Base-by-base conservation (phyloP, 2,797 vertebrate species). In the Chromobotia macracanthus region DNA sequence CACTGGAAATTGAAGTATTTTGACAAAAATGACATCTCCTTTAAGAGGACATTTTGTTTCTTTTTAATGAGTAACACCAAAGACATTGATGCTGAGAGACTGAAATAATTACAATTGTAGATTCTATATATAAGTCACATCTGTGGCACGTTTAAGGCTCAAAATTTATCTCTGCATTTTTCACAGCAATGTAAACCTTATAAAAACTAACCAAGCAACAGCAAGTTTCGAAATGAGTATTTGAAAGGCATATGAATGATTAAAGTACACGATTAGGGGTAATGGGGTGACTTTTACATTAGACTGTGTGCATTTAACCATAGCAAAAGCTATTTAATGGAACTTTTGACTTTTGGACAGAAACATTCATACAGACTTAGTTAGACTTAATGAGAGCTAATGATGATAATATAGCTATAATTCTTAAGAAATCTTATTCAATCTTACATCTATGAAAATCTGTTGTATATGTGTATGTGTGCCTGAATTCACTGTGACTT, bases 241-340 rank as follows among this genome's bases (percentile, higher is more conserved):
- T 51, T 65, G 31, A 75, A 66, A 21, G 31, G 48, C 61, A 55
- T 75, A 28, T 41, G 28, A 23, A n/a, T 53, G 60, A 53, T 25
- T 75, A 44, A 65, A 75, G 10, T 55, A 55, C 48, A 66, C 25
- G 13, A 55, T 8, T 25, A 53, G 25, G 7, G 48, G 64, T 58
- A 68, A 77, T 67, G 63, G n/a, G 16, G 23, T 67, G 51, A 76
- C 12, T 28, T 66, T 25, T 46, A 50, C 35, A 66, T 28, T 58
- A 31, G 6, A 19, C 31, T 25, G 31, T 66, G 61, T 55, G 31
- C 73, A 75, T 35, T 75, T 75, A 55, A 66, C 73, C 48, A 66
- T 38, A 75, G 64, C 73, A 77, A 10, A 35, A 68, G 64, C 74
- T 56, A 65, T 56, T 50, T 66, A 55, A 75, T 66, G 19, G 48